A percentile compares a stretch with the other conserved stretches of the same genome.
Conservation (phyloP, 2,113 vertebrate species). For the Brachypteracias leptosomus region DNA sequence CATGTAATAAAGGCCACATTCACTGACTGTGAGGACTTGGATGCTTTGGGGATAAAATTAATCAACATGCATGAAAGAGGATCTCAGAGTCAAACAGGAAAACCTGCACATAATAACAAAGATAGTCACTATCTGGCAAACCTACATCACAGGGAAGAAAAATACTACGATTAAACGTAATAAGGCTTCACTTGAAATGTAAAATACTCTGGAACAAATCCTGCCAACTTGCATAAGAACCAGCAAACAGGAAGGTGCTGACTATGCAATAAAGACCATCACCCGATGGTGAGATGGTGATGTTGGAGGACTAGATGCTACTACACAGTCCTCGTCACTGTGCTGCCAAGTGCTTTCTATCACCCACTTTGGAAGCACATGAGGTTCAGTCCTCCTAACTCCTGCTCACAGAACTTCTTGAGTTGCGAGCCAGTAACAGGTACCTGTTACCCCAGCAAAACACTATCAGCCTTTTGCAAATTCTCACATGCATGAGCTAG, state of each 20-base stretch:
- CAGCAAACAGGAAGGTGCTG: background rate
- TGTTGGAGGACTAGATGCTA: background rate
- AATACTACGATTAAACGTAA: constrained; percentile 39
- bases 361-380: background rate
- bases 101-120: constrained; percentile 36
- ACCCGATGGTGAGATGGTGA: too few species aligned
- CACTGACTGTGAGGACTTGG: background rate
- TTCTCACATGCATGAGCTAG: background rate
- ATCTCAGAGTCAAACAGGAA: constrained; percentile 46
- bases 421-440: background rate
- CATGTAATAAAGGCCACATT: constrained; percentile 29
- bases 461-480: background rate
- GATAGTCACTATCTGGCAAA: constrained; percentile 40
- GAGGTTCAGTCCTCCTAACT: background rate
- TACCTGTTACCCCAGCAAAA: background rate
- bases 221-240: background rate
- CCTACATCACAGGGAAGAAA: constrained; percentile 35
- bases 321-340: accelerated
- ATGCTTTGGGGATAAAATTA: constrained; percentile 45
- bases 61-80: constrained; percentile 47
- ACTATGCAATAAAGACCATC: background rate
- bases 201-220: constrained; percentile 15
- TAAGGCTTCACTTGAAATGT: constrained; percentile 44
- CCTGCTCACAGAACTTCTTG: background rate
- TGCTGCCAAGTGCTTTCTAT: background rate